Evolutionary conservation across 92 coral and sea anemone genomes (phyloP).

Genomic region (Isaurus tuberculatus): DNA sequence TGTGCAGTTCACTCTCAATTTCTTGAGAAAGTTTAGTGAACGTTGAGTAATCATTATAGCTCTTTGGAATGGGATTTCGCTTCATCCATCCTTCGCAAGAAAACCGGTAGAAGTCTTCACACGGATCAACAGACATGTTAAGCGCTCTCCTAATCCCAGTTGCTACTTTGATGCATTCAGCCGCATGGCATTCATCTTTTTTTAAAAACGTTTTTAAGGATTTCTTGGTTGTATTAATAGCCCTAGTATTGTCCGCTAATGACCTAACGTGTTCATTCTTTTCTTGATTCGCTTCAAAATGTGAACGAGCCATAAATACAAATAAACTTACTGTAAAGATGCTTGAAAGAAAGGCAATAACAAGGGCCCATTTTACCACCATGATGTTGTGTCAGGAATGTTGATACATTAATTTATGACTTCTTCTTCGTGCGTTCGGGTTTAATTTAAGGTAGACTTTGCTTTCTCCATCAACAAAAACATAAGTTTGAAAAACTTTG

Average conservation of each 20-base stretch:
- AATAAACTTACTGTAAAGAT: constrained; percentile 42
- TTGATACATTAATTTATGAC: not conserved
- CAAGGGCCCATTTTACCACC: constrained; percentile 51
- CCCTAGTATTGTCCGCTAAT: not conserved
- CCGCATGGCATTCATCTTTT: constrained; percentile 63
- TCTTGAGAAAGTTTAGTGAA: constrained; percentile 90
- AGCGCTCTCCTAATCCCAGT: constrained; percentile 66
- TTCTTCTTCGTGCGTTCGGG: not conserved
- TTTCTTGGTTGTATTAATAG: not conserved
- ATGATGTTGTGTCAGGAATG: not conserved
- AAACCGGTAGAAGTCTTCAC: constrained; percentile 87
- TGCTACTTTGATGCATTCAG: constrained; percentile 84
- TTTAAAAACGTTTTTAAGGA: constrained; percentile 3
- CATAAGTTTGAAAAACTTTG: not conserved
- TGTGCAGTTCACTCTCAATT: constrained; percentile 74
- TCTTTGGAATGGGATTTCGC: constrained; percentile 90
- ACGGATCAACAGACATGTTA: constrained; percentile 75
- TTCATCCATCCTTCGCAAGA: constrained; percentile 92
- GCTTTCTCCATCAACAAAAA: not conserved
- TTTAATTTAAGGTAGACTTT: not conserved
- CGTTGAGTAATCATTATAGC: constrained; percentile 94
- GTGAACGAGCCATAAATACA: constrained; percentile 39
- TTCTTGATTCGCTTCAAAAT: constrained; percentile 17
- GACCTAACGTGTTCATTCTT: constrained; percentile 39
- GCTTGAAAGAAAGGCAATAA: constrained; percentile 29